Evolutionary conservation across 2,797 vertebrate species (phyloP), one percentile per base, ranked within the genome.

Genomic region (Aphelocoma californica): DNA sequence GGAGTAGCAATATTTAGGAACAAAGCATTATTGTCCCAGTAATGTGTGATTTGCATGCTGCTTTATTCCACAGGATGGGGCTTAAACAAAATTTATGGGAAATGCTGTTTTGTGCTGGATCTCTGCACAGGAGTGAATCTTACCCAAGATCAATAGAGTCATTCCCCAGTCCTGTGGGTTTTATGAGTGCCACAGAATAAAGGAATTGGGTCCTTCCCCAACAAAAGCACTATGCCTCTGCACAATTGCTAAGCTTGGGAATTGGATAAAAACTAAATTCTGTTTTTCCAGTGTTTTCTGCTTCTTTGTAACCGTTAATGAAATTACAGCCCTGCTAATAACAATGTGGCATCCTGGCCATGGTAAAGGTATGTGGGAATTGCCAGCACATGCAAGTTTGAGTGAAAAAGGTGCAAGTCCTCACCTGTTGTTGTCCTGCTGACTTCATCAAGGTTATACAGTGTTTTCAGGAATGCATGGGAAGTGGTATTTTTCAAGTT

Each of bases 121-220:
- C 78, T 95, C 90, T 95, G 94, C 95, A 89, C 86, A 74, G 92
- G 92, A 95, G 88, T 85, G 95, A 92, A 89, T 96, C 54, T 80
- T 71, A 64, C 23, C 90, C 90, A 51, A 34, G 71, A 92, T 80
- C 93, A 57, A 91, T 62, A 72, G 20, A 90, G 69, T 61, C 75
- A 69, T 95, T 94, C 78, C 86, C 75, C 71, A 82, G 81, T 32
- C 56, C 92, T 83, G 44, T 71, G 86, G 65, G 16, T 58, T 93
- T 93, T 74, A 65, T 50, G 84, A 71, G 45, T 78, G 83, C 53
- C 72, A 65, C 53, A 85, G 54, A 34, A 29, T 24, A 50, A 94
- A 88, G 67, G 72, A 84, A 85, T 69, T 74, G 31, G 64, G 40
- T 71, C 72, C 51, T 92, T 93, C 81, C 74, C 57, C 69, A 56